These are phyloP conservation scores for Ifrita kowaldi DNA, from an alignment of 2,113 vertebrate genomes.

Conservation along the genomic window DNA sequence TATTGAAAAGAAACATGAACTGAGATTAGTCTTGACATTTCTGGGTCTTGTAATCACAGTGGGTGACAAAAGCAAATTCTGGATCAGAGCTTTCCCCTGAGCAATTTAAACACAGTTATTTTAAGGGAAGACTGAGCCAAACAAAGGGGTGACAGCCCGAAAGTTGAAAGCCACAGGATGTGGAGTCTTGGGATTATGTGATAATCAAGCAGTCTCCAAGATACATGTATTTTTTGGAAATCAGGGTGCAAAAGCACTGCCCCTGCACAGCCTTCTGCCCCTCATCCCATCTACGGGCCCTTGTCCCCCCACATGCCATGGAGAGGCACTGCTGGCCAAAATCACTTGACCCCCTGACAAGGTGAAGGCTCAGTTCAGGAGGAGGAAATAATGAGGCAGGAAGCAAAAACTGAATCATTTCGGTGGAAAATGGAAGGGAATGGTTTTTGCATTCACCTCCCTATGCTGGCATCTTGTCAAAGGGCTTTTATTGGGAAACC, in stretches of 20 bases:
- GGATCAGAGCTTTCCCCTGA: constrained; percentile 17
- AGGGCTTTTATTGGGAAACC: background rate
- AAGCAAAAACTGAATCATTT: background rate
- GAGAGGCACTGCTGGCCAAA: background rate
- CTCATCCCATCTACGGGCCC: accelerated
- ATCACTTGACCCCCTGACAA: background rate
- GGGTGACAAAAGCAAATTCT: constrained; percentile 36
- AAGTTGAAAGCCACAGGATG: background rate
- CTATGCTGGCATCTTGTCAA: background rate
- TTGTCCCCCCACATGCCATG: accelerated
- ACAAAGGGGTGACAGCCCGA: background rate
- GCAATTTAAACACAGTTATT: constrained; percentile 3
- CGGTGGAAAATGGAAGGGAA: background rate
- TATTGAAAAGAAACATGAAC: background rate
- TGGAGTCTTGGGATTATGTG: background rate
- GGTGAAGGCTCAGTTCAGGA: background rate
- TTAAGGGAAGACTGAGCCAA: background rate
- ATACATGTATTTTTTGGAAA: background rate
- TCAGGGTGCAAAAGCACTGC: accelerated
- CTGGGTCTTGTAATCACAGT: constrained; percentile 43
- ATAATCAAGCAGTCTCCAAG: background rate
- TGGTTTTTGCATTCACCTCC: background rate
- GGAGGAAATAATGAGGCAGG: background rate
- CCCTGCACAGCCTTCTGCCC: background rate
- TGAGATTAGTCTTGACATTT: constrained; percentile 35